Evolutionary conservation across 2,113 vertebrate species (phyloP).

Genomic region (Hyaena hyaena): DNA sequence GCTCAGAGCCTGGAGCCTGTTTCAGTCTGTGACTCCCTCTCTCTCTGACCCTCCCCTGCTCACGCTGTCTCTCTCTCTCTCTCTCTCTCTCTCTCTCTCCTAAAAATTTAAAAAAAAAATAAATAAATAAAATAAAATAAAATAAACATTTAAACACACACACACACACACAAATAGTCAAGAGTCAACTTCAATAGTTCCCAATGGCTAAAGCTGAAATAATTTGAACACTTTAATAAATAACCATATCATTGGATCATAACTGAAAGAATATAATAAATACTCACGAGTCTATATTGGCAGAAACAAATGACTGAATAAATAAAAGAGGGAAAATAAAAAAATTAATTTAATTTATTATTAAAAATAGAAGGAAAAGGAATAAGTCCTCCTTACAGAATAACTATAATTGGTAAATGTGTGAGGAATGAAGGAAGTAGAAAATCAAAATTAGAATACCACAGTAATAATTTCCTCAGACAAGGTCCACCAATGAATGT

Average conservation of each 20-base stretch:
- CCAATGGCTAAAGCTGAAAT: background rate
- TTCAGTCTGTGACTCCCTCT: too few species aligned
- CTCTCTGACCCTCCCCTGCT: too few species aligned
- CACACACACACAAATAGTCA: background rate
- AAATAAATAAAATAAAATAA: too few species aligned
- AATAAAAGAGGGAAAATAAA: background rate
- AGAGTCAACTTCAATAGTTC: background rate
- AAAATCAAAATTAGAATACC: background rate
- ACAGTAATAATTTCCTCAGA: background rate
- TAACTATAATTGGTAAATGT: background rate
- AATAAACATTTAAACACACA: too few species aligned
- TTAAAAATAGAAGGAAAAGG: background rate
- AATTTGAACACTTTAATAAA: background rate
- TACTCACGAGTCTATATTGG: background rate
- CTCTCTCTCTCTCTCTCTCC: too few species aligned
- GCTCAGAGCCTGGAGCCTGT: too few species aligned
- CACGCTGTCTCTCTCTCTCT: too few species aligned
- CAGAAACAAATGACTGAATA: background rate
- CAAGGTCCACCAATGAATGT: background rate
- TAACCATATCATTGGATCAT: background rate
- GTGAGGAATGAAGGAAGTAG: background rate
- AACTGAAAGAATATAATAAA: background rate
- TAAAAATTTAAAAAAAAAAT: too few species aligned
- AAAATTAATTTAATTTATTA: background rate
- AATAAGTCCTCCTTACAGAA: background rate